phyloP scores from a whole-genome alignment of 2,113 vertebrate species.

The Percina caprodes region DNA sequence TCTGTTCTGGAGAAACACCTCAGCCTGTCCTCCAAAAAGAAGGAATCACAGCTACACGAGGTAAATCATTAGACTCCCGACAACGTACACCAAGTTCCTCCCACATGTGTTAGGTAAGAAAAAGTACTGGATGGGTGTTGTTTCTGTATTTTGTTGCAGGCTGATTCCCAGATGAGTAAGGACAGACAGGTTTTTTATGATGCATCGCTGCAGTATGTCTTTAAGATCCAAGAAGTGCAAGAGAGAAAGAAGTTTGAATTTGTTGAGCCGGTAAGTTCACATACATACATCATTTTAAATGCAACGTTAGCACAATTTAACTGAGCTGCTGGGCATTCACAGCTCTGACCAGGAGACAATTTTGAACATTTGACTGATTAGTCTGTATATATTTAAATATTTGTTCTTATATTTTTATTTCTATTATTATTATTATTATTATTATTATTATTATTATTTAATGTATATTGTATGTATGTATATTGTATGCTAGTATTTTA shows the following conservation, averaged over 20 bases:
- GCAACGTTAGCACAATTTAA: neutral
- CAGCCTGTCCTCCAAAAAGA: slow-evolving; percentile 97
- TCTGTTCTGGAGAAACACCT: slow-evolving; percentile 97
- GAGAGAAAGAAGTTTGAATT: slow-evolving; percentile 99
- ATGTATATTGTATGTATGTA: too few species aligned
- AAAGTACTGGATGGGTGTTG: neutral
- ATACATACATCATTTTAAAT: neutral
- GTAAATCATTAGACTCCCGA: slow-evolving; percentile 76
- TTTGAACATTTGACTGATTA: slow-evolving; percentile 9
- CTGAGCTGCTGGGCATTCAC: neutral
- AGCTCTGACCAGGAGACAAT: neutral
- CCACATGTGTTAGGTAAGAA: neutral
- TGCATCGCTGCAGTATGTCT: slow-evolving; percentile 96
- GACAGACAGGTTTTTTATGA: slow-evolving; percentile 97
- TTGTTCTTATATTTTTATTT: too few species aligned
- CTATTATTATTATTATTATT: too few species aligned
- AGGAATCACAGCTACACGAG: slow-evolving; percentile 95
- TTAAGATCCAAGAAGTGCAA: slow-evolving; percentile 99
- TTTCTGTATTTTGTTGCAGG: slow-evolving; percentile 81
- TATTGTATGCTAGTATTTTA: too few species aligned
- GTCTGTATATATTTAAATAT: too few species aligned
- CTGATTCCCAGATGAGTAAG: slow-evolving; percentile 93
- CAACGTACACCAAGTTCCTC: neutral
- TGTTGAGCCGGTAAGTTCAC: slow-evolving; percentile 92
- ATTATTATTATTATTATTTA: too few species aligned